Base-by-base conservation (phyloP, 1,140 invertebrate species). In the Mycetomoellerius zeteki region DNA sequence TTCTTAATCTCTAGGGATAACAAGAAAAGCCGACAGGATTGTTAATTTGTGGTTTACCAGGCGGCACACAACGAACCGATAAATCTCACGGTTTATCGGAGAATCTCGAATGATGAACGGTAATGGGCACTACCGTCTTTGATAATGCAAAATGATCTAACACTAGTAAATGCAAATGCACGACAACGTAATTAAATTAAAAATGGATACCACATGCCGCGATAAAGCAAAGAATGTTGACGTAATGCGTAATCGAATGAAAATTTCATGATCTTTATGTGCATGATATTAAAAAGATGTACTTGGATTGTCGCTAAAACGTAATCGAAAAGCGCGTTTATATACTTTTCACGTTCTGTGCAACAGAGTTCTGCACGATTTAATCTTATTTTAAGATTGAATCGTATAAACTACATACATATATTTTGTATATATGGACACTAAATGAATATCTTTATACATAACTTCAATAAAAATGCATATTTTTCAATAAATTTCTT, bases 101-200 rank as follows among this genome's bases (percentile, higher is more conserved):
- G n/a, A 62, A 75, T 58, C 16, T 37, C 37, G n/a, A 72, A 4
- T 67, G 33, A 64, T 33, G 30, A 85, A 82, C 56, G 21, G 43
- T 62, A 80, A 80, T 24, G 58, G 33, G 27, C 50, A n/a, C 58
- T 60, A 37, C 16, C 10, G 19, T 56, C 47, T 50, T 67, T 67
- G 64, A 87, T 87, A 84, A 73, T 71, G 50, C 58, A 78, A 33
- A 60, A 75, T 4, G 24, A 90, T 90, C 62, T 87, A 76, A 87
- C 33, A 30, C 52, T 89, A 86, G 69, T 87, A 58, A 75, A 87
- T 89, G 89, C 37, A 89, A 87, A 89, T 78, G 47, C 50, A 60
- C 43, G 60, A 65, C 37, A 64, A 50, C 24, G 16, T 65, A 65
- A 78, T 78, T 78, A 78, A 65, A 27, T 78, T 65, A 65, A 78